Evolutionary conservation across 2,797 vertebrate genomes (phyloP).

Genomic region (Emydoidea blandingii): DNA sequence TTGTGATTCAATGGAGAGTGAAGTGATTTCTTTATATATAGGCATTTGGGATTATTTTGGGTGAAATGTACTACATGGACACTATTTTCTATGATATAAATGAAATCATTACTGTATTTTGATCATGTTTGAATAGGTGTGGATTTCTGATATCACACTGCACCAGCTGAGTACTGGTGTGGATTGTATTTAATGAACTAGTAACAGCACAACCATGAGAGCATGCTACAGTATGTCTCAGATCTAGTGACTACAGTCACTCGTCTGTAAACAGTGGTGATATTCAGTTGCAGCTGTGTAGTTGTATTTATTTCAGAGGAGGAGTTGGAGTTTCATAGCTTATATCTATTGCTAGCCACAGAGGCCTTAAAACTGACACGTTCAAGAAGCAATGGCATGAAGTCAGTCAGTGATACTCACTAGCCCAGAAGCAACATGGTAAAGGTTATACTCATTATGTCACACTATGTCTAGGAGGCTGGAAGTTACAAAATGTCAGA

Average conservation of each 20-base stretch:
- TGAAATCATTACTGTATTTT: neutral
- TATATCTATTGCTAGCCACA: neutral
- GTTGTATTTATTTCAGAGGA: neutral
- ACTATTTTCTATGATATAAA: neutral
- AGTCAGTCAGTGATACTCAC: neutral
- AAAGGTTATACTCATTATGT: slow-evolving; percentile 64
- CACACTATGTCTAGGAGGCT: slow-evolving; percentile 32
- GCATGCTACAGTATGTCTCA: neutral
- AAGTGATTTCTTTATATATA: neutral
- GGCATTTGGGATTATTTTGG: neutral
- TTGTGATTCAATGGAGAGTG: neutral
- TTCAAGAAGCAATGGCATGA: neutral
- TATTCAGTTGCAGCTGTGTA: neutral
- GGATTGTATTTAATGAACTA: neutral
- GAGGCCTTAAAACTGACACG: neutral
- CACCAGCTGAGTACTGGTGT: neutral
- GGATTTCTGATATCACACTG: neutral
- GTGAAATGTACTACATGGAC: neutral
- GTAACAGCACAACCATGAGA: neutral
- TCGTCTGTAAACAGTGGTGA: neutral
- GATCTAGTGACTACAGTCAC: neutral
- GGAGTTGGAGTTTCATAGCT: neutral
- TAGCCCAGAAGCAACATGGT: slow-evolving; percentile 35
- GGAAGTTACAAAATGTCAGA: slow-evolving; percentile 56
- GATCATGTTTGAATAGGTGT: neutral